Base-by-base conservation (phyloP, 2,888 invertebrate genomes). In the Tipula unca region DNA sequence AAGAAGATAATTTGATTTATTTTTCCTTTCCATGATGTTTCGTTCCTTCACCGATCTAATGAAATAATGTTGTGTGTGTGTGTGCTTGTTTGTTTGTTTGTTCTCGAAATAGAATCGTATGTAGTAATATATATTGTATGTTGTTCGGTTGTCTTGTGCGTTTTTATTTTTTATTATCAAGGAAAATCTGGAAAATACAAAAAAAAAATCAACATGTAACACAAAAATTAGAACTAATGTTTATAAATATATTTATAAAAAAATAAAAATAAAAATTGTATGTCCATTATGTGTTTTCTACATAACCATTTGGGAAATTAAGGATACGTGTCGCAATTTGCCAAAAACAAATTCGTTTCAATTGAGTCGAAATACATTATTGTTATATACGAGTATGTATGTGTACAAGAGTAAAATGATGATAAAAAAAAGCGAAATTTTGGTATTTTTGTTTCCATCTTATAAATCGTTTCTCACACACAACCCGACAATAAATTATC, bases 1-100 rank as follows among this genome's bases (percentile, higher is more conserved):
- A 86, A 90, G 89, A 86, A 89, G 69, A 69, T 69, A 87, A 87
- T 89, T 89, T 86, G 88, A 89, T 83, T 83, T 83, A 83, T 32
- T 69, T 69, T 69, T 69, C 69, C 69, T 69, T 69, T 69, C 69
- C 69, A 69, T 69, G 69, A 25, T 69, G 20, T 1, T 25, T 1
- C 10, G 13, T 69, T 69, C 10, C 69, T 25, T 69, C 69, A 25
- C 69, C 69, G 69, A 69, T 69, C 8, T 69, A 25, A 69, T 69
- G 69, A 69, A 69, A 69, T 69, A 69, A 69, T 69, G 69, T 13
- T 69, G 10, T 25, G 10, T 69, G 48, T 54, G 48, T 48, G 48
- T 48, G 17, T 48, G 8, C 6, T 17, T 17, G 6, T 54, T 17
- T 8, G 5, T 54, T 54, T 54, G 1, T 25, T 3, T 69, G 3